Evolutionary conservation across 1,140 invertebrate genomes (phyloP), one percentile per base, ranked within the genome.

Genomic region (Rhopalosiphum padi): DNA sequence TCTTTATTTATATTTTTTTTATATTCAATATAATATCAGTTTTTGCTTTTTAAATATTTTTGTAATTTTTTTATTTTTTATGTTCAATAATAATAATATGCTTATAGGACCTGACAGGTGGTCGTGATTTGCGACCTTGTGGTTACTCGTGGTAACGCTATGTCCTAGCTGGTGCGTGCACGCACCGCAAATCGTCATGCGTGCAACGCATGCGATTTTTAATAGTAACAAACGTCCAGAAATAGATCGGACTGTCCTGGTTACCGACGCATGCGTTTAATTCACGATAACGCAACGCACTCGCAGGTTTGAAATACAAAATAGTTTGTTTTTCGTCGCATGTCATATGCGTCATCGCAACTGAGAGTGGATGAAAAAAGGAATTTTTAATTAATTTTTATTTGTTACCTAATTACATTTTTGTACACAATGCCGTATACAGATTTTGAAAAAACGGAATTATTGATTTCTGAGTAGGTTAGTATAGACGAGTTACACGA

Each of bases 141-240:
- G n/a, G n/a, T n/a, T n/a, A n/a, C n/a, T n/a, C n/a, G n/a, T n/a
- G n/a, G n/a, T n/a, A n/a, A 87, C 41, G 41, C 46, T 51, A 51
- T 88, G 48, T 88, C 86, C 46, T 88, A 88, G 46, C 43, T 88
- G 48, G 46, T 35, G 46, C 86, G 86, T 88, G 30, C 86, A 88
- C 86, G 86, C 86, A 88, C 23, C 25, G 46, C 46, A n/a, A n/a
- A 51, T 51, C 86, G 86, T 46, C n/a, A 35, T 51, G 43, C 46
- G 86, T 25, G 2, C 7, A 88, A 46, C 41, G 85, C 85, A 87
- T 87, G 85, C 41, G 85, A 15, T 30, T 87, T 23, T 18, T 21
- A 48, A 51, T 15, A 51, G 51, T 48, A 25, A 48, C 48, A 88
- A 88, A 88, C n/a, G 21, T 83, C 21, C 37, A 83, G 35, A 83